Base-by-base conservation (phyloP, 1,140 invertebrate species). In the Coptotermes formosanus region DNA sequence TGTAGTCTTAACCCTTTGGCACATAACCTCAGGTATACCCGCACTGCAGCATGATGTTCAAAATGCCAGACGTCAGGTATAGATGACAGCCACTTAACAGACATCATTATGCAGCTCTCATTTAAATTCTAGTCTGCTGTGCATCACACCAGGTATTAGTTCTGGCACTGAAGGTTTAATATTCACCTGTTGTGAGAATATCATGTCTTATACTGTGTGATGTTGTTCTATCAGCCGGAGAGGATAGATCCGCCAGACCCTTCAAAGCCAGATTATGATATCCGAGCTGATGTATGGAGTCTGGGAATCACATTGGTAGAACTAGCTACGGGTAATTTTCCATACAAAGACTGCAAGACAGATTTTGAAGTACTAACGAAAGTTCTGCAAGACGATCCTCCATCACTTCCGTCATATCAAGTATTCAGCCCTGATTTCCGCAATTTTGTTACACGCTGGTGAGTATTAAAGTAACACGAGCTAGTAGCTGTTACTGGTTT, bases 271-370 rank as follows among this genome's bases (percentile, higher is more conserved):
- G 97, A 98, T 91, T 99, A 99, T 91, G 99, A 99, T 92, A 99
- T 99, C 89, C 94, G 98, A 88, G 98, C 98, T 30, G 99, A 99
- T 93, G 98, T 99, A 43, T 99, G 99, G 99, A 99, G 97, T 90
- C 93, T 99, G 87, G 99, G 99, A 88, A 99, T 99, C 88, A 98
- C 98, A 83, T 92, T 99, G 89, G 97, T 99, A 88, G 97, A 98
- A 93, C 92, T 97, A 89, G 96, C 96, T 85, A 97, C 96, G 32
- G 96, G 96, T 87, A 94, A 94, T 87, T 98, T 97, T 91, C 98
- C 98, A 0, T 99, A 99, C 91, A 94, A 94, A 91, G 95, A 97
- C 90, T 99, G 98, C 91, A 96, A 96, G 91, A 98, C 97, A 90
- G 97, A 99, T 92, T 99, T 99, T 93, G 97, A 99, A 93, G 97